phyloP scores from a whole-genome alignment of 2,113 vertebrate genomes.

The Fulica atra region DNA sequence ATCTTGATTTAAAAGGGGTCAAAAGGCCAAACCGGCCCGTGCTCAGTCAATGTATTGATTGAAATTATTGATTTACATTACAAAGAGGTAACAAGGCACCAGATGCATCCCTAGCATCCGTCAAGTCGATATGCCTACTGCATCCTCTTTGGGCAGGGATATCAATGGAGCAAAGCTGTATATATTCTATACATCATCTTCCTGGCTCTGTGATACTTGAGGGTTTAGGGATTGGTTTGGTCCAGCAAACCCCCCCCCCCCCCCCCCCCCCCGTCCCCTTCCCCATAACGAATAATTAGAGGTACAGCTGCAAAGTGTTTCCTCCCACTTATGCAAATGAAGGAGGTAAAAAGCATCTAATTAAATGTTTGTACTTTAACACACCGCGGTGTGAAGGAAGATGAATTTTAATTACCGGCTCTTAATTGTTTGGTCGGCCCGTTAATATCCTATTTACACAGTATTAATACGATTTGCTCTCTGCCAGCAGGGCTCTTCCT shows the following conservation, averaged over 20 bases:
- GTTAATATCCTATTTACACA: conserved; percentile 71
- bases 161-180: not conserved
- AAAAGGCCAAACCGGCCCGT: not conserved
- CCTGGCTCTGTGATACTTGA: fast-evolving
- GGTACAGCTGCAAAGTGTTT: conserved; percentile 57
- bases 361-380: conserved; percentile 79
- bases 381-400: conserved; percentile 56
- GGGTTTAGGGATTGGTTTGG: not conserved
- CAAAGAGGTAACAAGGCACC: not conserved
- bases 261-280: no score
- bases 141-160: not conserved
- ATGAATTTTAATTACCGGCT: conserved; percentile 82
- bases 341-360: conserved; percentile 76
- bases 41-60: not conserved
- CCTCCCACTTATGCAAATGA: conserved; percentile 75
- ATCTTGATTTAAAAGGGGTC: not conserved
- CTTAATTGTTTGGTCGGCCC: conserved; percentile 76
- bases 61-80: not conserved
- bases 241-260: not conserved
- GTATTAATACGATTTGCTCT: conserved; percentile 3
- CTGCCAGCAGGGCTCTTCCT: conserved; percentile 35
- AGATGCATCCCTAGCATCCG: fast-evolving
- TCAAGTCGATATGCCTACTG: fast-evolving
- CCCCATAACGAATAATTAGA: conserved; percentile 45
- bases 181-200: fast-evolving